Percentiles rank a stretch among this genome's conserved stretches.
phyloP scores from a whole-genome alignment of 2,113 vertebrate genomes.

The Pterocles burchelli region DNA sequence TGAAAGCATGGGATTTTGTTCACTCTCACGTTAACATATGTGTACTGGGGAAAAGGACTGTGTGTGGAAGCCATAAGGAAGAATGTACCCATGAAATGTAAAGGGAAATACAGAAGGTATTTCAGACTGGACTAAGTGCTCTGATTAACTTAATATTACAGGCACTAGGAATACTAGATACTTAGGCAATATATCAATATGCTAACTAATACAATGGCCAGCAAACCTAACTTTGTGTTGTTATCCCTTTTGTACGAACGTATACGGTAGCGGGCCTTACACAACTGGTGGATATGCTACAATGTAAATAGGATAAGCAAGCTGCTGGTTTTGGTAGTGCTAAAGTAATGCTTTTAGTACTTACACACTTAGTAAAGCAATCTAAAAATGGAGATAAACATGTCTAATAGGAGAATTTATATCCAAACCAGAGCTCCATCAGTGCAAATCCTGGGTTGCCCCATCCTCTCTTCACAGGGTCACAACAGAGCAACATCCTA shows the following conservation, averaged over 20 bases:
- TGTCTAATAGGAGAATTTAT: not conserved
- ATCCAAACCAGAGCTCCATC: not conserved
- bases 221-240: not conserved
- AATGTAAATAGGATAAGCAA: rapidly evolving
- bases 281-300: not conserved
- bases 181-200: not conserved
- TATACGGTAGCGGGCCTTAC: not conserved
- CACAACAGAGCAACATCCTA: not conserved
- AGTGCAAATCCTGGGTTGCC: not conserved
- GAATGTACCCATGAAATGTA: not conserved
- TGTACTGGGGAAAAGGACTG: not conserved
- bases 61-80: not conserved
- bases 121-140: not conserved
- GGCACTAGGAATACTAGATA: not conserved
- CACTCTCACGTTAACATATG: not conserved
- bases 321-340: not conserved
- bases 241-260: not conserved
- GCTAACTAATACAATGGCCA: not conserved
- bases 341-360: not conserved
- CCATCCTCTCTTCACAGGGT: not conserved
- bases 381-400: not conserved
- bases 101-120: not conserved
- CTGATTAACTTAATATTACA: not conserved
- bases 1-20: not conserved
- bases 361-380: not conserved